phyloP scores from a whole-genome alignment of 2,113 vertebrate species.

The Electrona antarctica region DNA sequence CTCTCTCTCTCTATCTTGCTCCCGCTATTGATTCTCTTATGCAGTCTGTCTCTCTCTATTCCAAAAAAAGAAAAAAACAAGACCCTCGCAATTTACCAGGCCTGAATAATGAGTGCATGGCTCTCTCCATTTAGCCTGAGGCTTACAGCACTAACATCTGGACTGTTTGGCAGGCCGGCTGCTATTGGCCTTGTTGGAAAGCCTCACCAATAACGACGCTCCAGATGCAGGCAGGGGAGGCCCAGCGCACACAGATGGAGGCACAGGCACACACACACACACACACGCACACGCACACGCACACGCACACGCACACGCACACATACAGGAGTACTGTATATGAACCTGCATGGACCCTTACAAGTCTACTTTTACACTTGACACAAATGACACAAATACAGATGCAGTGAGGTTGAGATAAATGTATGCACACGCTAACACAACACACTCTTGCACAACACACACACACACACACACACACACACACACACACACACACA shows the following conservation, averaged over 20 bases:
- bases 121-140: slow-evolving; percentile 95
- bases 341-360: too few species aligned
- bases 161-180: slow-evolving; percentile 95
- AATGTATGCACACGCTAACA: slow-evolving; percentile 3
- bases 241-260: slow-evolving; percentile 96
- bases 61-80: slow-evolving; percentile 23
- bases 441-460: slow-evolving; percentile 30
- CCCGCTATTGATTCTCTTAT: slow-evolving; percentile 15
- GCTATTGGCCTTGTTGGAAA: slow-evolving; percentile 94
- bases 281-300: slow-evolving; percentile 18
- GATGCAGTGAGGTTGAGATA: neutral
- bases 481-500: slow-evolving; percentile 46
- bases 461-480: slow-evolving; percentile 35
- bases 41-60: slow-evolving; percentile 3
- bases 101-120: slow-evolving; percentile 95
- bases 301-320: neutral
- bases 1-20: slow-evolving; percentile 12
- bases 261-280: slow-evolving; percentile 83
- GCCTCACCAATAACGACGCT: slow-evolving; percentile 92
- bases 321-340: too few species aligned
- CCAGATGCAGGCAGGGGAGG: slow-evolving; percentile 98
- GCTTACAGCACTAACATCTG: slow-evolving; percentile 99
- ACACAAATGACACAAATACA: slow-evolving; percentile 23
- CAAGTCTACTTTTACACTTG: too few species aligned
- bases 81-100: slow-evolving; percentile 85